phyloP scores from a whole-genome alignment of 2,888 invertebrate species.

The Globia sparganii region DNA sequence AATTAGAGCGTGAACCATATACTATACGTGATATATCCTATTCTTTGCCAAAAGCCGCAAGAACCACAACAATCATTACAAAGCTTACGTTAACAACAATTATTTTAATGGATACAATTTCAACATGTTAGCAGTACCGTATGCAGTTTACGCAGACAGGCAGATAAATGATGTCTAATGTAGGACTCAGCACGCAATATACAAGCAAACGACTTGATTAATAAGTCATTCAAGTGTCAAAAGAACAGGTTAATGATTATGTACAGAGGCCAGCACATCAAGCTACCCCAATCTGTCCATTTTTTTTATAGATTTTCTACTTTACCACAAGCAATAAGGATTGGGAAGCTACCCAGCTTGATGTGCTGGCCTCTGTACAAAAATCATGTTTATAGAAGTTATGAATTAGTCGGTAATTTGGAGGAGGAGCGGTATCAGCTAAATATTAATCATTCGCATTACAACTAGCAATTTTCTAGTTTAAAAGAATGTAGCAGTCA shows the following conservation, averaged over 20 bases:
- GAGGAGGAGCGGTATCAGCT: background rate
- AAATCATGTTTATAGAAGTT: slow-evolving; percentile 25
- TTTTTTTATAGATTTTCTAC: too few species aligned
- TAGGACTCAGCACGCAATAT: slow-evolving; percentile 17
- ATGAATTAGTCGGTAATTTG: slow-evolving; percentile 36
- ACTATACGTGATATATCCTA: background rate
- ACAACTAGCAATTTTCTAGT: background rate
- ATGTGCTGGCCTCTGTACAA: too few species aligned
- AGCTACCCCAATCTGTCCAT: too few species aligned
- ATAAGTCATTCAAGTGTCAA: slow-evolving; percentile 62
- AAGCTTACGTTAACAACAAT: slow-evolving; percentile 45
- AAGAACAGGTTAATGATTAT: slow-evolving; percentile 32
- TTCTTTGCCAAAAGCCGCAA: slow-evolving; percentile 24
- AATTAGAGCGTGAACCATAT: background rate
- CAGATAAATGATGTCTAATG: slow-evolving; percentile 62
- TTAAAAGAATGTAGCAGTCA: background rate
- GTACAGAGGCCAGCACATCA: too few species aligned
- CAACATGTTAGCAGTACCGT: slow-evolving; percentile 52
- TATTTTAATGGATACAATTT: slow-evolving; percentile 64
- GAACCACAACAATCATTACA: slow-evolving; percentile 27
- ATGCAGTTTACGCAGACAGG: slow-evolving; percentile 59
- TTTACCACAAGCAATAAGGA: too few species aligned
- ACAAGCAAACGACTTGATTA: slow-evolving; percentile 49
- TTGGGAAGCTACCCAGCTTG: too few species aligned
- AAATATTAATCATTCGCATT: background rate